Evolutionary conservation across 1,140 invertebrate genomes (phyloP).

Genomic region (Andrena cerasifolii): DNA sequence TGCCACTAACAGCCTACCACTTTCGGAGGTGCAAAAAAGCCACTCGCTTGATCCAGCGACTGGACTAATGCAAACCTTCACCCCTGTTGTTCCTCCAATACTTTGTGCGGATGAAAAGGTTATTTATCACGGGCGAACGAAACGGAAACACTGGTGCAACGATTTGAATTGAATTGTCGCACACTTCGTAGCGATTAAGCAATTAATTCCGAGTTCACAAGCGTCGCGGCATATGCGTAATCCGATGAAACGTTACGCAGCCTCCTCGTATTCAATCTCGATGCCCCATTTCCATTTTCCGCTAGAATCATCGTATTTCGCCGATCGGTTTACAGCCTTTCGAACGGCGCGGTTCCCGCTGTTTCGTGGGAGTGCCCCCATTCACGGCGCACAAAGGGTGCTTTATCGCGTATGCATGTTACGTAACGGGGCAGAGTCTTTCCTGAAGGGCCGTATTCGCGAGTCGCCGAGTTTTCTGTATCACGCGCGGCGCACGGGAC

Average conservation of each 20-base stretch:
- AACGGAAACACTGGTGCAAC: too few relatives aligned
- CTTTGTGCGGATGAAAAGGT: too few relatives aligned
- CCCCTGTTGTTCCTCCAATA: too few relatives aligned
- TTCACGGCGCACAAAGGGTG: neutral
- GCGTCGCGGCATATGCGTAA: constrained; percentile 24
- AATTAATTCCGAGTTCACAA: constrained; percentile 37
- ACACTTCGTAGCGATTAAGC: constrained; percentile 39
- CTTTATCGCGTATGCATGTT: constrained; percentile 7
- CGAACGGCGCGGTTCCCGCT: neutral
- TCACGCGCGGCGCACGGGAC: neutral
- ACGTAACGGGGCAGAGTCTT: constrained; percentile 5
- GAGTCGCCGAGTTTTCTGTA: neutral
- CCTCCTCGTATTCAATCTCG: constrained; percentile 21
- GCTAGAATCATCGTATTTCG: constrained; percentile 34
- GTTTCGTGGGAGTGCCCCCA: neutral
- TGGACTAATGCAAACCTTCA: too few relatives aligned
- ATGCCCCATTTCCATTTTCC: constrained; percentile 46
- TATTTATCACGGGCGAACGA: too few relatives aligned
- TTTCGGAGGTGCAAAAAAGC: too few relatives aligned
- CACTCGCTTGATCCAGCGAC: too few relatives aligned
- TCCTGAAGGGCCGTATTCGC: neutral
- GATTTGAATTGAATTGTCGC: constrained; percentile 25
- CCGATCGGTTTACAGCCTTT: constrained; percentile 17
- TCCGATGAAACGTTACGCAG: constrained; percentile 28
- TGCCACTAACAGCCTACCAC: too few relatives aligned